Evolutionary conservation across 1,140 invertebrate genomes (phyloP).

Genomic region (Octopus sinensis): DNA sequence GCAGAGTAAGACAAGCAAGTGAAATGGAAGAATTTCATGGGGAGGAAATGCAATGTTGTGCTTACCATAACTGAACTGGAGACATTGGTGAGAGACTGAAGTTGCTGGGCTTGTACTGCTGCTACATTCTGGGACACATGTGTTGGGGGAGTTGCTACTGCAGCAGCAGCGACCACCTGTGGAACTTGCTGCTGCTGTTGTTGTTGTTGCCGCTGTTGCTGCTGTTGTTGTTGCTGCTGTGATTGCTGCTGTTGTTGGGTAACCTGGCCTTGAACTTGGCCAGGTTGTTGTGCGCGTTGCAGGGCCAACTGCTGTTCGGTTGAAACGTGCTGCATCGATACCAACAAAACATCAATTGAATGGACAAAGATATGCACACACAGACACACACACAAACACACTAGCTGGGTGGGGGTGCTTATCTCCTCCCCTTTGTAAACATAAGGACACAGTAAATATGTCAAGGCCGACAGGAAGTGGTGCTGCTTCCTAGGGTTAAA

Average conservation of each 20-base stretch:
- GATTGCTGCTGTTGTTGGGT: constrained; percentile 20
- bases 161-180: constrained; percentile 23
- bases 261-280: constrained; percentile 25
- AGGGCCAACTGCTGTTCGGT: constrained; percentile 27
- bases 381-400: neutral
- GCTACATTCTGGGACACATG: constrained; percentile 32
- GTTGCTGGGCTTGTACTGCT: constrained; percentile 32
- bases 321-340: constrained; percentile 26
- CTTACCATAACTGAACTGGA: constrained; percentile 44
- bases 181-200: constrained; percentile 23
- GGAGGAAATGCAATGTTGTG: constrained; percentile 3
- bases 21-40: constrained; percentile 25
- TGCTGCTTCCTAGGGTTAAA: too few relatives aligned
- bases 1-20: constrained; percentile 1
- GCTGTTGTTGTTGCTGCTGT: constrained; percentile 23
- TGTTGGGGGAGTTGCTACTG: constrained; percentile 1
- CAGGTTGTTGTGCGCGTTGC: constrained; percentile 16
- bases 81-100: constrained; percentile 43
- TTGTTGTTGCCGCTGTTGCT: constrained; percentile 19
- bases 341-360: neutral
- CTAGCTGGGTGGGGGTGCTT: too few relatives aligned
- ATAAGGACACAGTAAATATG: too few relatives aligned
- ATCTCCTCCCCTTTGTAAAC: too few relatives aligned
- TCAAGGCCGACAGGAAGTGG: too few relatives aligned
- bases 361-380: neutral